Base-by-base conservation (phyloP, 2,888 invertebrate genomes). In the Parnassius mnemosyne region DNA sequence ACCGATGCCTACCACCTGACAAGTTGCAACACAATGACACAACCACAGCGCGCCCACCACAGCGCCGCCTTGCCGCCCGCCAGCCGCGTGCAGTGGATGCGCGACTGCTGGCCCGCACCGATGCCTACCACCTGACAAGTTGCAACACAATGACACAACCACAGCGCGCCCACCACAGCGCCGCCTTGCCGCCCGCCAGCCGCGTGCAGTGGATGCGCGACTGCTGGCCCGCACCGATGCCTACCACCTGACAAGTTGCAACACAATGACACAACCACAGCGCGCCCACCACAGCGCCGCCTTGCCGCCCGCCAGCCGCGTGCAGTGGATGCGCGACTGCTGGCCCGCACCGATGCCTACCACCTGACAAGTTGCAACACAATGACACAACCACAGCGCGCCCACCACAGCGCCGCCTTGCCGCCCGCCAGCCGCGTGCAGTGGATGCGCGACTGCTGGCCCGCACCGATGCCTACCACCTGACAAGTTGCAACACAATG, bases 321-420 rank as follows among this genome's bases (percentile, higher is more conserved):
- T 99, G 91, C 99, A 99, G 87, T 99, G 99, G 78, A 99, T 99
- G 69, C 99, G 94, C 0, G 98, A 98, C 85, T 99, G 99, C 80
- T 99, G 99, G 0, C 99, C 99, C n/a, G 99, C 99, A 42, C 99
- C 99, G 74, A 98, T 98, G 16, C 99, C 99, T 74, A 99, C 95
- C 12, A 97, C 95, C 93, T 95, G 89, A 25, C 25, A 25, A 25
- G 25, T 25, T 25, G 25, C 25, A 25, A 25, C 25, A 25, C 25
- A 25, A 25, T 25, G 3, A 16, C 53, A 43, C 25, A 5, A 56
- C 3, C 43, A 41, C 11, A 42, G 25, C 25, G 25, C 25, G 25
- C 25, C 25, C 25, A 25, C 25, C 25, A 25, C 25, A 25, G 25
- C 25, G 25, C 25, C 25, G 25, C 25, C 25, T 25, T 25, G 25